Base-by-base conservation (phyloP, 1,140 invertebrate genomes). In the Ptiloglossa arizonensis region DNA sequence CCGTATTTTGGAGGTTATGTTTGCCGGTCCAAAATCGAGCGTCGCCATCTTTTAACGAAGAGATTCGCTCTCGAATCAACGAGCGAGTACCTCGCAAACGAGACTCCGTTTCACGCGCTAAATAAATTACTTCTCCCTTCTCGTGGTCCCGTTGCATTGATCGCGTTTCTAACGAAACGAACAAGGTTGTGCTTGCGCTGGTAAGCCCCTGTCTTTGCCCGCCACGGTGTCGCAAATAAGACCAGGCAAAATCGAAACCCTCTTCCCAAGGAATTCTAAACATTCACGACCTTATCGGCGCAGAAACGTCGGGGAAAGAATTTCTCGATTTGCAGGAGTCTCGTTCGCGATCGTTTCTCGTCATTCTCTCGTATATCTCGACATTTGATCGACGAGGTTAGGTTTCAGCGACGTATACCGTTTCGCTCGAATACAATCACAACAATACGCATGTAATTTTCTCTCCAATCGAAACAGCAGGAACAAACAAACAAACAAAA, bases 81-180 rank as follows among this genome's bases (percentile, higher is more conserved):
- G 9, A 8, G 15, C n/a, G 27, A 66, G 6, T 19, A 6, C 50
- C 27, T 46, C 11, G 19, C 48, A 6, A 15, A n/a, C 35, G 64
- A 69, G 52, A 24, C 41, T 22, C 35, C 27, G 0, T 27, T 24
- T 38, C 27, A 24, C n/a, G 4, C 9, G 17, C 17, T 41, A 48
- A 22, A 75, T 24, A 48, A 68, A 68, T 75, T n/a, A 38, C 52
- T 35, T 41, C 73, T 22, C 41, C 57, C 54, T 27, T 64, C 54
- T 68, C 52, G 2, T 75, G 73, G 73, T 75, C 73, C 73, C 64
- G 62, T 75, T 59, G 22, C 73, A 41, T 38, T 48, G 59, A 59
- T 68, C 73, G 41, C 48, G 38, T 57, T 67, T 24, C 24, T 29
- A 29, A 32, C 44, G 17, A 35, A 32, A 72, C 38, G 56, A 48